Evolutionary conservation across 2,797 vertebrate genomes (phyloP), one percentile per base, ranked within the genome.

Genomic region (Siniperca undulata): DNA sequence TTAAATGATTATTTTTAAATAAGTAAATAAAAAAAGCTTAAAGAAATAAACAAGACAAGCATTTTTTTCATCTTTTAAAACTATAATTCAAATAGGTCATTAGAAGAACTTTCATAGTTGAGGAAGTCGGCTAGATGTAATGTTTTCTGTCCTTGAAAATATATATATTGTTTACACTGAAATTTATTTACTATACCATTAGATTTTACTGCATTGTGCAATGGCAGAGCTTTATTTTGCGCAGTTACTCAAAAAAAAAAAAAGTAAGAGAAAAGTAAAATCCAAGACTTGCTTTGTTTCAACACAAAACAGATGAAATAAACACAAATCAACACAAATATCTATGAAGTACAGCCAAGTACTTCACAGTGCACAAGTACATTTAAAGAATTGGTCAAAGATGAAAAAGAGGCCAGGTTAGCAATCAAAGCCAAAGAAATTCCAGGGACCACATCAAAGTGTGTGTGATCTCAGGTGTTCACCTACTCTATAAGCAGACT

Each of bases 401-500:
- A 81, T 44, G 68, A 77, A 61, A 78, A 53, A 69, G 42, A 74
- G 16, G 27, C 48, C 0, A 2, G 60, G 69, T 77, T 66, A 81
- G 80, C 64, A 81, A 73, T 74, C 71, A 86, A 84, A 87, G 79
- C 20, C 75, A 74, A 60, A 77, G 20, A 61, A 66, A 80, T 78
- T 78, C 46, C 53, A 67, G 19, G 42, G 53, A 80, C 24, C 34
- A 85, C 82, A 80, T 93, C 85, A 93, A 93, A 91, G 92, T 71
- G 68, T 74, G 50, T 83, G 70, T 85, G 85, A 91, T 88, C 82
- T 89, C 65, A 77, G 70, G 79, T 71, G 20, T 74, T 80, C 73
- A 60, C 64, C 68, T 55, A 40, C 72, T 67, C 20, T 53, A 80
- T 62, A 77, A 66, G 80, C 70, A 81, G 55, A 80, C 76, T 84